Evolutionary conservation across 2,113 vertebrate species (phyloP), one percentile per base, ranked within the genome.

Genomic region (Thryonomys swinderianus): DNA sequence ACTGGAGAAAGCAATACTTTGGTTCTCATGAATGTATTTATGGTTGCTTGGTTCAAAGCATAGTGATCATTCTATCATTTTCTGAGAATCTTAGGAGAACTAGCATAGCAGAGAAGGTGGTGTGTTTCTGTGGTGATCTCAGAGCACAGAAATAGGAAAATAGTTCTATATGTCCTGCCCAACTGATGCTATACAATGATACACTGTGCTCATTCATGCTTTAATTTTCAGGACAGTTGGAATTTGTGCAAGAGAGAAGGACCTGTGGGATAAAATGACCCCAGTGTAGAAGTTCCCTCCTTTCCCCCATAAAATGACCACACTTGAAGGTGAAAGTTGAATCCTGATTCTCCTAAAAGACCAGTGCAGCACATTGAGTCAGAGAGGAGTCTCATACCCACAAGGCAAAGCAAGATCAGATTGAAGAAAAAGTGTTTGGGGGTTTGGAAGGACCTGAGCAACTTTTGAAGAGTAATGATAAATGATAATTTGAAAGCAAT

Each of bases 401-500:
- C 40, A 5, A 53, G 5, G 0, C 0, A 5, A 34, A 81, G 76
- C n/a, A 79, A 45, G 16, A 59, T 42, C 48, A 90, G 80, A 91
- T 23, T 79, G 90, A 78, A 83, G 59, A 51, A 84, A 34, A 57
- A 96, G 48, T 57, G 48, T 94, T 85, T 91, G 84, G 25, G n/a
- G 34, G 32, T 91, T 97, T 79, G n/a, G 88, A 88, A 62, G 57
- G 21, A 69, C 53, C 42, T 42, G 32, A 82, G 48, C 18, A 92
- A 51, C 53, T 66, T 92, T 80, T 67, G 62, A 59, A 89, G 57
- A 85, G 18, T 53, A 85, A 86, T 59, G 34, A 59, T 78, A 55
- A 85, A 86, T 59, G 34, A 59, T 78, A 59, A 93, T 94, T 93
- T 18, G 34, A 95, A 91, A 90, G 27, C 4, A 90, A 13, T 94